phyloP scores from a whole-genome alignment of 2,113 vertebrate genomes.

The Condylura cristata region DNA sequence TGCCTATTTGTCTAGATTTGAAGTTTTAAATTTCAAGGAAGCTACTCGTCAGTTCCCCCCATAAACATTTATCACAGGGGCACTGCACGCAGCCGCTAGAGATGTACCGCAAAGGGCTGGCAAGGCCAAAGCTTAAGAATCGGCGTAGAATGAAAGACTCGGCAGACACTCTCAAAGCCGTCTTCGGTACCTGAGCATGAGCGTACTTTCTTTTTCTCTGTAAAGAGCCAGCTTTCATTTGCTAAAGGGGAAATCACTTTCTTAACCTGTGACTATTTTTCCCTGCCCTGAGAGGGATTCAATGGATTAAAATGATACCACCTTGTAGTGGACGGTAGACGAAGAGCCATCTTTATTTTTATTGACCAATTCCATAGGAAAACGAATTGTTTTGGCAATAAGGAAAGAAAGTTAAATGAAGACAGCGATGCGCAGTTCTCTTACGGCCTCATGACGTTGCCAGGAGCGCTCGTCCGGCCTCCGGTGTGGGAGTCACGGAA shows the following conservation, averaged over 20 bases:
- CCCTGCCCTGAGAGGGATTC: background rate
- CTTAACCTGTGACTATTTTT: background rate
- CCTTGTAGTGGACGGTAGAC: background rate
- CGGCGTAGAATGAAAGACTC: background rate
- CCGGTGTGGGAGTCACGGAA: background rate
- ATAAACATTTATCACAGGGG: background rate
- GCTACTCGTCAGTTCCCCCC: background rate
- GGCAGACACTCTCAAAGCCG: background rate
- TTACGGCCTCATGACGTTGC: background rate
- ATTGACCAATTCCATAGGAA: background rate
- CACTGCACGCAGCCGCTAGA: background rate
- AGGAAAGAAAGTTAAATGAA: background rate
- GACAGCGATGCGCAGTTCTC: background rate
- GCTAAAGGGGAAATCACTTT: background rate
- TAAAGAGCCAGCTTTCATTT: background rate
- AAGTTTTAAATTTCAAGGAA: slow-evolving; percentile 19
- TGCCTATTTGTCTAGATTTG: background rate
- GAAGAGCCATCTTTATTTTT: background rate
- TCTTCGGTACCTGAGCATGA: background rate
- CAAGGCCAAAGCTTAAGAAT: background rate
- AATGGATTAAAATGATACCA: background rate
- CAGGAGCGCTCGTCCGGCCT: background rate
- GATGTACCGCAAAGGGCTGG: background rate
- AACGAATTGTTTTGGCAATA: background rate
- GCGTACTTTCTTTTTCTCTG: background rate